phyloP scores from a whole-genome alignment of 2,113 vertebrate species.

The Cacatua alba region DNA sequence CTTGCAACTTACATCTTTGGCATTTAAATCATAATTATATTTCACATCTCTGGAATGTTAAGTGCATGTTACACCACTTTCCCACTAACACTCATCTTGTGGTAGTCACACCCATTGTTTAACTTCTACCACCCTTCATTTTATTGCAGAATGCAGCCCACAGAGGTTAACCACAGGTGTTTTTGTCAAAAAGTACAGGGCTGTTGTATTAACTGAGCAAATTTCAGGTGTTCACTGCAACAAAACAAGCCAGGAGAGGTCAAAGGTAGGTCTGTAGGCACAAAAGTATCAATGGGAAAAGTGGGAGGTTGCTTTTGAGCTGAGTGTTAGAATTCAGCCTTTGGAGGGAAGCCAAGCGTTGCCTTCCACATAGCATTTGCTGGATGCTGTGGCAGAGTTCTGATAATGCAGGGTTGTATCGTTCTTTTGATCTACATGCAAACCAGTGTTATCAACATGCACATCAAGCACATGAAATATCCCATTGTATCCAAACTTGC shows the following conservation, averaged over 20 bases:
- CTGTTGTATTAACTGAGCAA: constrained; percentile 1
- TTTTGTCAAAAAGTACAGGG: neutral
- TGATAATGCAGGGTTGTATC: neutral
- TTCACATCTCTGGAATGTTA: constrained; percentile 58
- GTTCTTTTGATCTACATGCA: neutral
- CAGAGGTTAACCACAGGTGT: constrained; percentile 34
- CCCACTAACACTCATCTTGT: constrained; percentile 43
- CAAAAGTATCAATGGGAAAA: fast-evolving
- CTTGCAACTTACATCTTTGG: constrained; percentile 44
- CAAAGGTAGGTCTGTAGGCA: neutral
- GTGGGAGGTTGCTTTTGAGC: neutral
- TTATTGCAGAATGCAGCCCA: neutral
- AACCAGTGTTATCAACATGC: neutral
- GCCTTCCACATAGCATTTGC: neutral
- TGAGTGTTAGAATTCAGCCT: neutral
- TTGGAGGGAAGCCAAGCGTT: neutral
- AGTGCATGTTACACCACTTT: constrained; percentile 57
- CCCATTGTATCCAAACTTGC: neutral
- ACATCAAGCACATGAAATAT: neutral
- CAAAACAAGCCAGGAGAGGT: neutral
- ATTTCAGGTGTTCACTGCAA: neutral
- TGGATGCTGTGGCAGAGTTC: neutral
- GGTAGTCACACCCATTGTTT: constrained; percentile 59
- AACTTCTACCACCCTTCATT: constrained; percentile 33
- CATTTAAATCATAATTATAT: constrained; percentile 51